These are phyloP conservation scores for Perizoma flavofasciatum DNA, from an alignment of 2,888 invertebrate species.

Conservation along the genomic window DNA sequence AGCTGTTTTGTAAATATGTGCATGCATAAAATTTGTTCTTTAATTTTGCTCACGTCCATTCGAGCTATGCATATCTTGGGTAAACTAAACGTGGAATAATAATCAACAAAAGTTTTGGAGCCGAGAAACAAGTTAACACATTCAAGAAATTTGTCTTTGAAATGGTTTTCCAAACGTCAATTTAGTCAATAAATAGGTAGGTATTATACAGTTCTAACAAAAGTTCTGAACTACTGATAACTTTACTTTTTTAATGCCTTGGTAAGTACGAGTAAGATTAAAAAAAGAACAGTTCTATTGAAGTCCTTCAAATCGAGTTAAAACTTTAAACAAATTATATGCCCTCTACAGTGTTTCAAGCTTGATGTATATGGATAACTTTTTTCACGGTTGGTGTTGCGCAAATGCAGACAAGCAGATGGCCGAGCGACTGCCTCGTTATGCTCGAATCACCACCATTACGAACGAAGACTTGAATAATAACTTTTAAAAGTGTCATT, in stretches of 20 bases:
- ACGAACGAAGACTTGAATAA: slow-evolving; percentile 37
- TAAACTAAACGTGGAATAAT: background rate
- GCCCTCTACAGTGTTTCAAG: slow-evolving; percentile 46
- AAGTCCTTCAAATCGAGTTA: slow-evolving; percentile 34
- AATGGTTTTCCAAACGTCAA: background rate
- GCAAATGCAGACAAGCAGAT: slow-evolving; percentile 50
- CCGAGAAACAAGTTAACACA: background rate
- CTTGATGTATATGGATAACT: slow-evolving; percentile 52
- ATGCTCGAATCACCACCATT: slow-evolving; percentile 48
- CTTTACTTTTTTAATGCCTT: too few relatives aligned
- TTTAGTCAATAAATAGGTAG: too few relatives aligned
- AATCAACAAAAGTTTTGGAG: background rate
- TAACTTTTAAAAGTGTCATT: slow-evolving; percentile 34
- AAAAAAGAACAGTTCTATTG: background rate
- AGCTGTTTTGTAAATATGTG: slow-evolving; percentile 4
- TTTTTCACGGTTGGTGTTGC: slow-evolving; percentile 57
- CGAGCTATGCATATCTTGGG: background rate
- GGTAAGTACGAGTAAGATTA: too few relatives aligned
- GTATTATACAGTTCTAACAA: too few relatives aligned
- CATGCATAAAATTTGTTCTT: slow-evolving; percentile 1
- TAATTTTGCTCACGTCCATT: slow-evolving; percentile 7
- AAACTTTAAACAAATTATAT: slow-evolving; percentile 46
- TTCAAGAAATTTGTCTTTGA: background rate
- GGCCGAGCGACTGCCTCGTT: slow-evolving; percentile 44
- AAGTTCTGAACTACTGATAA: too few relatives aligned